Percentiles rank a stretch among this genome's conserved stretches.
Conservation (phyloP, 2,113 vertebrate species). For the Eidolon helvum region DNA sequence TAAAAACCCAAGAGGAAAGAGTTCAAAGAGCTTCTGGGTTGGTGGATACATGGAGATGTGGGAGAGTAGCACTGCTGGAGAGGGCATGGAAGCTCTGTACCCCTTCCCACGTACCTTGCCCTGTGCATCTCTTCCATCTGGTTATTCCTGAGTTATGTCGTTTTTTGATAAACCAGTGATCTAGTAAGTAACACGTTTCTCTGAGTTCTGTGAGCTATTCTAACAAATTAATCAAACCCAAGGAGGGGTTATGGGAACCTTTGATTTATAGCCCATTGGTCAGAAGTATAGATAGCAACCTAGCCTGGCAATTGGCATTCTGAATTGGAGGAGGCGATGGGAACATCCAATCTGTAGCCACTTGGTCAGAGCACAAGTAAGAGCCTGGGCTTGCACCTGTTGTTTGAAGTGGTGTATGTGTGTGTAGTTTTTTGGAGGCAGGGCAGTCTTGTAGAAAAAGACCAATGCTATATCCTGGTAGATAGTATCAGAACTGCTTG, state of each 20-base stretch:
- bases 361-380: neutral
- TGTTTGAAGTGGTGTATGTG: neutral
- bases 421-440: neutral
- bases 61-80: too few species aligned
- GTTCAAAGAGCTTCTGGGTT: neutral
- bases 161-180: neutral
- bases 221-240: neutral
- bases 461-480: neutral
- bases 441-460: neutral
- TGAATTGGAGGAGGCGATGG: neutral
- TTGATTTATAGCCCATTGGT: neutral
- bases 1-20: neutral
- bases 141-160: neutral
- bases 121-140: neutral
- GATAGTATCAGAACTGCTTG: neutral
- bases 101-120: neutral
- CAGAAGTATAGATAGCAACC: neutral
- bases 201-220: neutral
- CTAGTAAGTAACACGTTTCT: neutral
- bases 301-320: neutral
- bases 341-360: neutral
- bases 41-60: neutral
- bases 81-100: neutral
- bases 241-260: neutral
- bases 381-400: neutral